Conservation (phyloP, 2,113 vertebrate genomes). For the Rhegmatorhina hoffmannsi region DNA sequence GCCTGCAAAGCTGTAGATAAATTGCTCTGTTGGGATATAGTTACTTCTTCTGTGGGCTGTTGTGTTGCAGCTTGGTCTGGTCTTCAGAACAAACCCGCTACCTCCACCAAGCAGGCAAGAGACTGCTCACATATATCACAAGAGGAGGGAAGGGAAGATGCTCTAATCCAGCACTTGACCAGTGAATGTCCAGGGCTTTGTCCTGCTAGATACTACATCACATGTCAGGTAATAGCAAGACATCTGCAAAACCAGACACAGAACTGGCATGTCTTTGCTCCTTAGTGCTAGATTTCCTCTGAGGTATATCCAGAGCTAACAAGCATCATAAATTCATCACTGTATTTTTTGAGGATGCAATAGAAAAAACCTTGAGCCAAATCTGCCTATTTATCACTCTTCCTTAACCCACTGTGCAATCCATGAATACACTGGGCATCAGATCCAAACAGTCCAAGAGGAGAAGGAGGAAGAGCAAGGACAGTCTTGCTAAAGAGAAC, state of each 20-base stretch:
- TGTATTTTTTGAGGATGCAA: not conserved
- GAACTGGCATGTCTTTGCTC: not conserved
- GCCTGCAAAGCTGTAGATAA: not conserved
- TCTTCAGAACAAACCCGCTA: not conserved
- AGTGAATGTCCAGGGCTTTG: not conserved
- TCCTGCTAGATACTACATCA: not conserved
- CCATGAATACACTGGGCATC: not conserved
- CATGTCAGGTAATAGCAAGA: not conserved
- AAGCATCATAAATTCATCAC: not conserved
- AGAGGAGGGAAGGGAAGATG: not conserved
- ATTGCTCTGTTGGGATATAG: not conserved
- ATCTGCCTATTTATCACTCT: not conserved
- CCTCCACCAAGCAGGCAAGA: not conserved
- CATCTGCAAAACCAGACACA: not conserved
- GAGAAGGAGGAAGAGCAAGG: not conserved
- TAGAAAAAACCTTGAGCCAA: not conserved
- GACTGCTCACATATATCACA: not conserved
- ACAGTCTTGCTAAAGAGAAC: not conserved
- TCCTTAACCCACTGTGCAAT: not conserved
- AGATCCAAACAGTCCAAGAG: not conserved
- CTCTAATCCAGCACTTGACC: not conserved
- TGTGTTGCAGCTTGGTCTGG: not conserved
- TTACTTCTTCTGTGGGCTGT: not conserved
- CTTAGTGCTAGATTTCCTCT: not conserved
- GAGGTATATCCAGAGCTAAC: not conserved